phyloP scores from a whole-genome alignment of 2,888 invertebrate species.

The Clanis bilineata region DNA sequence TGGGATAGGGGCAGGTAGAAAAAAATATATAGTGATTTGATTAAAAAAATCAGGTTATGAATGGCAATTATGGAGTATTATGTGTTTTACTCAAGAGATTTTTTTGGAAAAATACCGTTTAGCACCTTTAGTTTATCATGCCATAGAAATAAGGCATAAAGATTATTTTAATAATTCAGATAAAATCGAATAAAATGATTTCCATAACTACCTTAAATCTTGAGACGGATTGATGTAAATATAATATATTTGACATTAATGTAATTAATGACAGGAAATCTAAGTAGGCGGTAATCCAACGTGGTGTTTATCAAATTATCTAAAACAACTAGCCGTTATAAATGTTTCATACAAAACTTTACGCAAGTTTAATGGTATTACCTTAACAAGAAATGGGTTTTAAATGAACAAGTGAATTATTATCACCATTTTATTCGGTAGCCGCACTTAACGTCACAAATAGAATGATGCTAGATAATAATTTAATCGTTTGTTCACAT shows the following conservation, averaged over 20 bases:
- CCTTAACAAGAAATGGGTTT: constrained; percentile 46
- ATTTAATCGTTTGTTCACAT: constrained; percentile 52
- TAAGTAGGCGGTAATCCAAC: constrained; percentile 50
- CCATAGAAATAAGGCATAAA: too few species aligned
- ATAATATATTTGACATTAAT: neutral
- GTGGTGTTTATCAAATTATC: constrained; percentile 46
- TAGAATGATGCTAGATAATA: constrained; percentile 62
- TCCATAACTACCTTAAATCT: neutral
- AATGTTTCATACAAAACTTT: constrained; percentile 56
- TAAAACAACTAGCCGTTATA: constrained; percentile 42
- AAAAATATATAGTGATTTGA: too few species aligned
- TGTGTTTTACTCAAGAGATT: too few species aligned
- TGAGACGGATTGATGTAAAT: constrained; percentile 4
- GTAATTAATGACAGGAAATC: constrained; percentile 2
- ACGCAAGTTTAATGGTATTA: constrained; percentile 50
- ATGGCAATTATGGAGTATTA: too few species aligned
- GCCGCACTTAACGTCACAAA: constrained; percentile 58
- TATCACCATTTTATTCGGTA: constrained; percentile 59
- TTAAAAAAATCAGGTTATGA: too few species aligned
- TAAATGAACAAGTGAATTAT: constrained; percentile 61
- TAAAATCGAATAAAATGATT: neutral
- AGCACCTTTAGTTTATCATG: too few species aligned
- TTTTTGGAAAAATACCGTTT: too few species aligned
- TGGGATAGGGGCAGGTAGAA: too few species aligned
- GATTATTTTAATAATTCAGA: neutral